Conservation (phyloP, 1,140 invertebrate species). For the Drosophila ercepeae region DNA sequence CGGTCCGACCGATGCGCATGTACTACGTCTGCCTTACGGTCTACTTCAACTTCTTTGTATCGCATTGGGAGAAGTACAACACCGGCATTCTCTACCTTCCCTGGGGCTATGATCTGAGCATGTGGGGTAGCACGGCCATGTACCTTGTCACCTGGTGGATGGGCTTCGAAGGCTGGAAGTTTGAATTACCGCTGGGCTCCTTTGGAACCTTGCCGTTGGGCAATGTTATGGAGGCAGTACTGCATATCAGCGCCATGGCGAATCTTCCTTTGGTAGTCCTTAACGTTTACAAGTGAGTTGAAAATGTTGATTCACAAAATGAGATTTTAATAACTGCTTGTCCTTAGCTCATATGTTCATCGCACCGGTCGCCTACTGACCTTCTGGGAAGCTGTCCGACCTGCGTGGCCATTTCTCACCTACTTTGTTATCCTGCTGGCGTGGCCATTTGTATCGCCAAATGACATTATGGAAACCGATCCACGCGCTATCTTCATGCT, state of each 20-base stretch:
- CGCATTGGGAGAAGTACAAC: slow-evolving; percentile 99
- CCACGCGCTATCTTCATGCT: slow-evolving; percentile 93
- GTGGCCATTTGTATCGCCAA: slow-evolving; percentile 92
- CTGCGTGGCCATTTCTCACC: slow-evolving; percentile 90
- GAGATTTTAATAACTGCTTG: not conserved
- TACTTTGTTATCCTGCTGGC: slow-evolving; percentile 90
- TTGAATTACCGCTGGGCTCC: slow-evolving; percentile 87
- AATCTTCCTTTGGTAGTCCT: slow-evolving; percentile 94
- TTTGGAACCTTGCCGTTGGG: slow-evolving; percentile 86
- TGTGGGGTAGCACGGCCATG: slow-evolving; percentile 86
- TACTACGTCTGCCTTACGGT: slow-evolving; percentile 95
- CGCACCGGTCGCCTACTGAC: slow-evolving; percentile 93
- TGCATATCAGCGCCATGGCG: slow-evolving; percentile 93
- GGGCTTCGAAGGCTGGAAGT: slow-evolving; percentile 93
- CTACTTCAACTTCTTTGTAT: slow-evolving; percentile 95
- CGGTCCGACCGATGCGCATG: slow-evolving; percentile 89
- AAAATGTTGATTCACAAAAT: slow-evolving; percentile 69
- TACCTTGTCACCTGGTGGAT: slow-evolving; percentile 85
- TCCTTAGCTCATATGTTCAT: slow-evolving; percentile 88
- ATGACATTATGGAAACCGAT: slow-evolving; percentile 91
- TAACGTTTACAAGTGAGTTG: slow-evolving; percentile 94
- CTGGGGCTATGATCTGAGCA: slow-evolving; percentile 98
- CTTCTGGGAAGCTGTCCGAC: slow-evolving; percentile 90
- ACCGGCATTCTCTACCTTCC: slow-evolving; percentile 97
- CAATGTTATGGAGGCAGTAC: slow-evolving; percentile 91